phyloP scores from a whole-genome alignment of 2,113 vertebrate species.

The Sprattus sprattus region DNA sequence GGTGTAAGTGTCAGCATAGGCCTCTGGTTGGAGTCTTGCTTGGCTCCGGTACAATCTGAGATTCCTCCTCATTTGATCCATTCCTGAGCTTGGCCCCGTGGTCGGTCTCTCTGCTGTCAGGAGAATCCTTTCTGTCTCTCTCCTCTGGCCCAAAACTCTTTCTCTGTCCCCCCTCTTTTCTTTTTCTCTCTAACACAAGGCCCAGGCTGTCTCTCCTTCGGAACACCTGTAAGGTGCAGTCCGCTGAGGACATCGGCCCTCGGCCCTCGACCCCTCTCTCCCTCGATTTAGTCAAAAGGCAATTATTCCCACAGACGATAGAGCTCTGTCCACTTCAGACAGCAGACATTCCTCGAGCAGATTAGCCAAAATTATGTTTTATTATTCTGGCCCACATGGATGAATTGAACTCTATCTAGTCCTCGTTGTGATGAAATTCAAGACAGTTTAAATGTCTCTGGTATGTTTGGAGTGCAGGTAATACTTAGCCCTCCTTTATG shows the following conservation, averaged over 20 bases:
- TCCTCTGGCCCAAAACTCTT: background rate
- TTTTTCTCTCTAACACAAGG: slow-evolving; percentile 77
- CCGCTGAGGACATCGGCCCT: slow-evolving; percentile 60
- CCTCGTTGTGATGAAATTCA: slow-evolving; percentile 88
- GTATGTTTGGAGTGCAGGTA: slow-evolving; percentile 91
- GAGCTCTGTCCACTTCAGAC: slow-evolving; percentile 93
- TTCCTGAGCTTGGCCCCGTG: slow-evolving; percentile 44
- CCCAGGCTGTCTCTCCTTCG: slow-evolving; percentile 77
- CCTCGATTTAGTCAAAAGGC: slow-evolving; percentile 75
- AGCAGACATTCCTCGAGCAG: slow-evolving; percentile 87
- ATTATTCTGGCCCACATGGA: slow-evolving; percentile 84
- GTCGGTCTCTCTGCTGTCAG: slow-evolving; percentile 52
- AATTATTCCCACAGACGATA: slow-evolving; percentile 88
- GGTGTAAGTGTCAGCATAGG: background rate
- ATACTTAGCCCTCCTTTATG: slow-evolving; percentile 83
- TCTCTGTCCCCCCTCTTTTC: slow-evolving; percentile 33
- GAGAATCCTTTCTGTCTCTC: slow-evolving; percentile 52
- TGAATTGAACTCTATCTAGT: slow-evolving; percentile 84
- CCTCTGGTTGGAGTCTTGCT: background rate
- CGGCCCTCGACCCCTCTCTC: slow-evolving; percentile 74
- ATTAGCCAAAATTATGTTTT: slow-evolving; percentile 99
- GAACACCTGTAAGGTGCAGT: slow-evolving; percentile 88
- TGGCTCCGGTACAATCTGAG: slow-evolving; percentile 48
- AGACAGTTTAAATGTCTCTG: slow-evolving; percentile 92
- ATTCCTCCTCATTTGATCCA: slow-evolving; percentile 43